These are phyloP conservation scores for Jacana jacana DNA, from an alignment of 2,113 vertebrate genomes.

Conservation along the genomic window DNA sequence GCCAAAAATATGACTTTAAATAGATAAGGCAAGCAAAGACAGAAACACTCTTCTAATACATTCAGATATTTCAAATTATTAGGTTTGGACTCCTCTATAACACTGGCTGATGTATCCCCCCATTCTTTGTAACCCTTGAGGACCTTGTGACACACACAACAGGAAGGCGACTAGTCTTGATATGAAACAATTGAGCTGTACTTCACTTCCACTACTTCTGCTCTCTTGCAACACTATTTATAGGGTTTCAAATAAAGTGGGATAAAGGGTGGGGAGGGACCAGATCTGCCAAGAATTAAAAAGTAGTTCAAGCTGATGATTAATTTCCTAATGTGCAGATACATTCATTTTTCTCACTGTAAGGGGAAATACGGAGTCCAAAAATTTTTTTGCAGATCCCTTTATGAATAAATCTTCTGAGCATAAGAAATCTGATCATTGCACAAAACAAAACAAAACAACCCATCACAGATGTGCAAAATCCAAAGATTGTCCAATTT, in stretches of 20 bases:
- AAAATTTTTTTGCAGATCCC: neutral
- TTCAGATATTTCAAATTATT: neutral
- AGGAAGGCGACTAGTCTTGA: neutral
- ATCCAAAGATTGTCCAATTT: neutral
- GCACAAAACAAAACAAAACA: neutral
- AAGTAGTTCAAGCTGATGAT: neutral
- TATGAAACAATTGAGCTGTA: neutral
- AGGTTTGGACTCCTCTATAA: neutral
- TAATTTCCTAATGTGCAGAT: neutral
- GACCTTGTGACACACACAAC: neutral
- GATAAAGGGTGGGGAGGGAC: accelerated
- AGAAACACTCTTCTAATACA: neutral
- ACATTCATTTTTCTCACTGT: neutral
- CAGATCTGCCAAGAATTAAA: neutral
- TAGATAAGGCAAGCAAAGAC: neutral
- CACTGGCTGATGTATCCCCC: accelerated
- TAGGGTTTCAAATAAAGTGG: neutral
- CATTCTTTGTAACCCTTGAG: neutral
- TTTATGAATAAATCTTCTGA: neutral
- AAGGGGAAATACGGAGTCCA: neutral
- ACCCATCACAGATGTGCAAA: neutral
- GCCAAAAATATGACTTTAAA: neutral
- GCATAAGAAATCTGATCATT: neutral
- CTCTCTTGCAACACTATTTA: neutral
- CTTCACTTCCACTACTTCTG: neutral